These are phyloP conservation scores for Turritopsis rubra DNA, from an alignment of 30 jellyfish, hydroid and myxozoan genomes.

Conservation along the genomic window DNA sequence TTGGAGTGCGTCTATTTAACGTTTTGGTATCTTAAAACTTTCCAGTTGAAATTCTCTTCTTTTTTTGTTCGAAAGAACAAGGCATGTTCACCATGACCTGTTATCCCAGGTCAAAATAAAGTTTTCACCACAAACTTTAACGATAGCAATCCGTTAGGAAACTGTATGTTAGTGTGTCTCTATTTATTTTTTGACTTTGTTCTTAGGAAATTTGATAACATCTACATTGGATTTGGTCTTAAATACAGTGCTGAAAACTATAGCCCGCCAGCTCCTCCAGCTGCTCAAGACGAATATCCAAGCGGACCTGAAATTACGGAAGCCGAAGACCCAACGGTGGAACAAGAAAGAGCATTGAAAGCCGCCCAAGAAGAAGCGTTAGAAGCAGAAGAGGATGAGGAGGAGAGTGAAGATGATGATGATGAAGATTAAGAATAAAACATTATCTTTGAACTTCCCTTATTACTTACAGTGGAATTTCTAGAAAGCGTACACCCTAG, in stretches of 20 bases:
- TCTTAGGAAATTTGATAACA: conserved; percentile 59
- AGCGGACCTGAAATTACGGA: conserved; percentile 88
- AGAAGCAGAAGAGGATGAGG: conserved; percentile 92
- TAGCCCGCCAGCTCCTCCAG: conserved; percentile 95
- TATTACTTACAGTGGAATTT: neutral
- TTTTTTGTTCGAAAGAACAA: too few species aligned
- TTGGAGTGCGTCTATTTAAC: too few species aligned
- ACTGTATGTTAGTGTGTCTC: neutral
- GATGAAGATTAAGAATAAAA: conserved; percentile 22
- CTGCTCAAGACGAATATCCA: conserved; percentile 91
- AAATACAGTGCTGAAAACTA: conserved; percentile 72
- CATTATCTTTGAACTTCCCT: too few species aligned
- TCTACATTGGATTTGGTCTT: conserved; percentile 84
- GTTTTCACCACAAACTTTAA: too few species aligned
- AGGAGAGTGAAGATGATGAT: conserved; percentile 75
- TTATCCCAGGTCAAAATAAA: too few species aligned
- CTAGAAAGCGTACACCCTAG: too few species aligned
- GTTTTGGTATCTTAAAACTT: too few species aligned
- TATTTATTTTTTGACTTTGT: neutral
- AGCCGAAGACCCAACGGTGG: conserved; percentile 92
- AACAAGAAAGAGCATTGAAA: conserved; percentile 80
- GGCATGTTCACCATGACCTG: too few species aligned
- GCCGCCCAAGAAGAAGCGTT: conserved; percentile 92
- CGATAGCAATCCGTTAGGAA: too few species aligned
- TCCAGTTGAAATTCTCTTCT: too few species aligned